A percentile compares a stretch with the other conserved stretches of the same genome.
These are phyloP conservation scores for Ctenopoma kingsleyae DNA, from an alignment of 2,797 vertebrate genomes.

Conservation along the genomic window DNA sequence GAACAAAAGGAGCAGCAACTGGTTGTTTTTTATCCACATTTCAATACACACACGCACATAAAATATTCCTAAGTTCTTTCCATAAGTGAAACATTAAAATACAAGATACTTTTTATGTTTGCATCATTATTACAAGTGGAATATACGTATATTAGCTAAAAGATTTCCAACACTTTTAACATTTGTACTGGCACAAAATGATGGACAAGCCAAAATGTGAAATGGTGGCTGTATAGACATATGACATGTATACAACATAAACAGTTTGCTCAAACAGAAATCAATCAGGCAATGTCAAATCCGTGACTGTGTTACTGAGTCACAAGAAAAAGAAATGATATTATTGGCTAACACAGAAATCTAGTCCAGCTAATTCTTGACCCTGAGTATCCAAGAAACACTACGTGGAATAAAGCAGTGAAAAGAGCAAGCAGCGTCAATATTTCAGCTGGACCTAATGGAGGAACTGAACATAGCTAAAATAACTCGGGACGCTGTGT, in stretches of 20 bases:
- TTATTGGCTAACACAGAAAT: conserved; percentile 34
- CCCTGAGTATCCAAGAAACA: conserved; percentile 22
- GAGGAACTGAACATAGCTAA: conserved; percentile 68
- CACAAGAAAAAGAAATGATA: conserved; percentile 23
- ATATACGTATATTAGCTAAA: too few relatives aligned
- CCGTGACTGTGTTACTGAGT: background rate
- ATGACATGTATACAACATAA: background rate
- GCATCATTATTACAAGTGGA: too few relatives aligned
- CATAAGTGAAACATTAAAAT: too few relatives aligned
- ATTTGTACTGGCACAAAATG: too few relatives aligned
- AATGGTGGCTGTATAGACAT: too few relatives aligned
- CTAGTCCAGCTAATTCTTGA: conserved; percentile 44
- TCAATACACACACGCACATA: too few relatives aligned
- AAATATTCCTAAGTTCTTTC: too few relatives aligned
- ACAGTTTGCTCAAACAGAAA: conserved; percentile 6
- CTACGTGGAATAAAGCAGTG: conserved; percentile 21
- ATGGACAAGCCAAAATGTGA: too few relatives aligned
- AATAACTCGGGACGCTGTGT: conserved; percentile 67
- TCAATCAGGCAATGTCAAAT: conserved; percentile 15
- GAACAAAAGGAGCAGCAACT: too few relatives aligned
- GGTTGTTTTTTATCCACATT: too few relatives aligned
- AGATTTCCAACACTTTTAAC: too few relatives aligned
- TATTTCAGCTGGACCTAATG: conserved; percentile 78
- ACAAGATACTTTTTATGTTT: too few relatives aligned
- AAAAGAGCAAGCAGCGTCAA: conserved; percentile 63